Evolutionary conservation across 2,888 invertebrate genomes (phyloP), one percentile per base, ranked within the genome.

Genomic region (Invenusta paracnida): DNA sequence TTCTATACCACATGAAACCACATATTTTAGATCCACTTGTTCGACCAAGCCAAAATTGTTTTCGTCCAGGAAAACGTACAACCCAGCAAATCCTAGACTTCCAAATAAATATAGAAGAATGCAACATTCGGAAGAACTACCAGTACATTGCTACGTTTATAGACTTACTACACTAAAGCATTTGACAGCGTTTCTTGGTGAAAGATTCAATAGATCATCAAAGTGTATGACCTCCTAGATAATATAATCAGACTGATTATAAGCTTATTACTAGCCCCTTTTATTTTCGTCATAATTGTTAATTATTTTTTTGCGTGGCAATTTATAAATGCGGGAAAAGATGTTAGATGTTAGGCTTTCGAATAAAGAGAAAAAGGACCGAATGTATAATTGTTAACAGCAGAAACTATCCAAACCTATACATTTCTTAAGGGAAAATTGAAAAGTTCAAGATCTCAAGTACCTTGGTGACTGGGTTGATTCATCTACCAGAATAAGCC

Each of bases 131-230:
- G 23, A 5, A 73, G 27, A 73, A 73, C 73, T 73, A 73, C 73
- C 73, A 73, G 5, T 73, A 23, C 73, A 73, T 73, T 73, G 73
- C 73, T 73, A 73, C 73, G 17, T 73, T 73, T 73, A 73, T 73
- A 73, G 73, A 73, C 73, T 73, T 73, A n/a, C n/a, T n/a, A n/a
- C 73, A 73, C 73, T 25, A 73, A 73, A 73, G 73, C 73, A 5
- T 73, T 73, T 73, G 73, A 73, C 73, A 73, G 73, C 73, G 25
- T 73, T 73, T 73, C 73, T 13, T 13, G 73, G 23, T 73, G 11
- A 13, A 73, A 13, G 73, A 73, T 73, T 73, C 11, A 73, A 23
- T 23, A 73, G 27, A 73, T 73, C 23, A 5, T 73, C 11, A 73
- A 73, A 73, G 73, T 23, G 73, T 73, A 73, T 73, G 73, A 23